Conservation (phyloP, 1,140 invertebrate genomes). For the Drosophila neocordata region DNA sequence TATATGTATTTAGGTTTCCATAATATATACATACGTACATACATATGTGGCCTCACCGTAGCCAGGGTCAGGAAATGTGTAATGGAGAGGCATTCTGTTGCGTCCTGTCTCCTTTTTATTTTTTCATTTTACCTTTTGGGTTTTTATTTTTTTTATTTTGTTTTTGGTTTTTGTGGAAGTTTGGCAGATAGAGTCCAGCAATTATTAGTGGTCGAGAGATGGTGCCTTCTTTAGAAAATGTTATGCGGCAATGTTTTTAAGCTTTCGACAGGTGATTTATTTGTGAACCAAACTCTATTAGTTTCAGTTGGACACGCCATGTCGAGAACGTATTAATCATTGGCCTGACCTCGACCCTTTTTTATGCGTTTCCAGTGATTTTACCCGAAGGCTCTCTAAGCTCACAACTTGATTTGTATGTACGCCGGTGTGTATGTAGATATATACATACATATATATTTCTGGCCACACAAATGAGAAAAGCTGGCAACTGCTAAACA, state of each 20-base stretch:
- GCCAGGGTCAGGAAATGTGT: slow-evolving; percentile 74
- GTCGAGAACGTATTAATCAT: slow-evolving; percentile 67
- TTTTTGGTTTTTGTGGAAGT: slow-evolving; percentile 38
- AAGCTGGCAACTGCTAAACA: slow-evolving; percentile 68
- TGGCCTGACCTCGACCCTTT: slow-evolving; percentile 70
- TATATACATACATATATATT: slow-evolving; percentile 26
- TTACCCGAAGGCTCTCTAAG: neutral
- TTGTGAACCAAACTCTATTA: slow-evolving; percentile 49
- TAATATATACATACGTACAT: slow-evolving; percentile 9
- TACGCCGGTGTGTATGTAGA: slow-evolving; percentile 49
- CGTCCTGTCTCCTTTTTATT: slow-evolving; percentile 13
- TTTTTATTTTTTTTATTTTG: slow-evolving; percentile 50
- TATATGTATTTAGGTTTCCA: slow-evolving; percentile 16
- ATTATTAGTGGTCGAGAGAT: slow-evolving; percentile 2
- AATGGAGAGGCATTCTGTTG: slow-evolving; percentile 62
- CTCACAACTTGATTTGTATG: slow-evolving; percentile 42
- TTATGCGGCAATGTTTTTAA: slow-evolving; percentile 1
- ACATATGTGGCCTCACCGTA: slow-evolving; percentile 30
- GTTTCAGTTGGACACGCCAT: slow-evolving; percentile 34
- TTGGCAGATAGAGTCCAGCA: slow-evolving; percentile 14
- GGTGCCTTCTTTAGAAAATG: slow-evolving; percentile 16
- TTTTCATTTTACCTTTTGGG: slow-evolving; percentile 4
- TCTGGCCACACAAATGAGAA: slow-evolving; percentile 69
- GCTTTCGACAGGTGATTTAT: slow-evolving; percentile 48
- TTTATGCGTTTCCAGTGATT: slow-evolving; percentile 24